These are phyloP conservation scores for Ceramica pisi DNA, from an alignment of 2,888 invertebrate species.

Conservation along the genomic window DNA sequence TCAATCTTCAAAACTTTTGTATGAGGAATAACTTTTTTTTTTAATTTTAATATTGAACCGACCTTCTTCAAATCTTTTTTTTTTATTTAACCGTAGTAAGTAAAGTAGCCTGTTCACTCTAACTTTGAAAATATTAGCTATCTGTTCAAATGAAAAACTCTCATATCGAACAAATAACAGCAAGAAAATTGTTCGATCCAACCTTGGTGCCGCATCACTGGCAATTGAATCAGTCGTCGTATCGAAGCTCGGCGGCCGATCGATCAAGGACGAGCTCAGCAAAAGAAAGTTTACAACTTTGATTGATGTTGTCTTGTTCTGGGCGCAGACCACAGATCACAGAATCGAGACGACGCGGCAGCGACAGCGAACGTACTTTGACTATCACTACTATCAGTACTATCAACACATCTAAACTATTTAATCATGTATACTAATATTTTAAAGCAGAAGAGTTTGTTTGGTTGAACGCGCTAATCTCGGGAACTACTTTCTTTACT, in stretches of 20 bases:
- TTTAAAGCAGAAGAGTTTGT: too few species aligned
- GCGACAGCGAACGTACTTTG: too few species aligned
- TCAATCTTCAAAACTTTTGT: neutral
- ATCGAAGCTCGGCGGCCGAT: neutral
- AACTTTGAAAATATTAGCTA: too few species aligned
- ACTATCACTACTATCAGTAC: too few species aligned
- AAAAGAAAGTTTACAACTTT: conserved; percentile 1
- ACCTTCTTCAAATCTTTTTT: neutral
- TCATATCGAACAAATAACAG: neutral
- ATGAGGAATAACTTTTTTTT: too few species aligned
- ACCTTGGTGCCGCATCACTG: neutral
- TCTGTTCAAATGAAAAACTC: neutral
- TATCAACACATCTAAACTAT: too few species aligned
- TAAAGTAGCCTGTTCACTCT: too few species aligned
- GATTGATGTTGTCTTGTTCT: conserved; percentile 21
- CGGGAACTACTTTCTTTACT: too few species aligned
- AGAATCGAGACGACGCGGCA: too few species aligned
- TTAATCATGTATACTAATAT: too few species aligned
- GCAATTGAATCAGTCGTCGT: neutral
- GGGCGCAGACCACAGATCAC: neutral
- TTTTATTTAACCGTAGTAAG: too few species aligned
- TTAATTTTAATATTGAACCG: neutral
- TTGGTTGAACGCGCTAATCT: too few species aligned
- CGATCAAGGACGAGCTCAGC: neutral
- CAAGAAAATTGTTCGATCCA: neutral